Evolutionary conservation across 2,113 vertebrate genomes (phyloP).

Genomic region (Rhinichthys klamathensis): DNA sequence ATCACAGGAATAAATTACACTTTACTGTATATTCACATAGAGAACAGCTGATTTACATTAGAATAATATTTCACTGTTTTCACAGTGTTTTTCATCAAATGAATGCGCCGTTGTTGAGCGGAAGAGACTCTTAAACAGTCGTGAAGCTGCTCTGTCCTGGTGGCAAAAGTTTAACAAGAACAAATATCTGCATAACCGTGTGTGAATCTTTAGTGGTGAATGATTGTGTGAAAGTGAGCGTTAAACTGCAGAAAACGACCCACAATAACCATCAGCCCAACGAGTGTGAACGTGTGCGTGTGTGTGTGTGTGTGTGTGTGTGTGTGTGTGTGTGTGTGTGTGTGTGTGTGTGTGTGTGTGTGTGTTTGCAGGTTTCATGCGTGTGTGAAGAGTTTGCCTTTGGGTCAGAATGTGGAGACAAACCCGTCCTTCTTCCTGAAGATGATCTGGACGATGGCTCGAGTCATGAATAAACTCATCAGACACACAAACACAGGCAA

Average conservation of each 20-base stretch:
- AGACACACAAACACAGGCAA: constrained; percentile 81
- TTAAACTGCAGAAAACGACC: background rate
- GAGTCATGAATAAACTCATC: constrained; percentile 69
- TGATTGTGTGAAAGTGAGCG: background rate
- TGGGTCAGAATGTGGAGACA: constrained; percentile 79
- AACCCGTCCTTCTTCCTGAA: constrained; percentile 84
- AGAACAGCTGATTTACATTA: accelerated
- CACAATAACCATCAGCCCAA: no score
- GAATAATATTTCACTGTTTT: background rate
- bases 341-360: constrained; percentile 37
- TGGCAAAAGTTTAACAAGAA: constrained; percentile 4
- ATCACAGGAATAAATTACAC: no score
- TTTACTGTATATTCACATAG: background rate
- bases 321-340: background rate
- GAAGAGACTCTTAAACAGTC: background rate
- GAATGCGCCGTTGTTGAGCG: background rate
- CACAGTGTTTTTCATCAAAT: background rate
- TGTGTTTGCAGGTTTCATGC: constrained; percentile 83
- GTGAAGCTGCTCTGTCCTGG: background rate
- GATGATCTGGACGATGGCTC: constrained; percentile 79
- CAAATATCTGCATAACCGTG: background rate
- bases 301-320: no score
- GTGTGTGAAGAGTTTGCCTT: constrained; percentile 85
- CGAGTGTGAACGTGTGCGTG: no score
- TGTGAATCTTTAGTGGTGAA: background rate